Conservation (phyloP, 2,113 vertebrate genomes). For the Erythrolamprus reginae region DNA sequence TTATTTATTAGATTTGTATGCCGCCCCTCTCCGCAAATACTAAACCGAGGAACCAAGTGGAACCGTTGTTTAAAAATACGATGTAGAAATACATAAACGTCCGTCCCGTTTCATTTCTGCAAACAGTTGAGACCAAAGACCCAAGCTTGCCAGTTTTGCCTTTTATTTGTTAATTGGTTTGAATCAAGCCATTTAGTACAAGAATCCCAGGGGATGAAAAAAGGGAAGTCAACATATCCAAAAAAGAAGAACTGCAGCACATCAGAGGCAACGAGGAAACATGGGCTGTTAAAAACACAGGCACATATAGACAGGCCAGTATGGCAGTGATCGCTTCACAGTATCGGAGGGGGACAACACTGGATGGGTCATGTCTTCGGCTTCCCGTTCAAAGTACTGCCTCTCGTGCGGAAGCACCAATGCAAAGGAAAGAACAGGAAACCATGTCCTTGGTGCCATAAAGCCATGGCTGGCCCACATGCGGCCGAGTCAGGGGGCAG, state of each 20-base stretch:
- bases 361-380: neutral
- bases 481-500: too few relatives aligned
- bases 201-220: constrained; percentile 4
- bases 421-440: neutral
- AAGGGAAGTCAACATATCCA: constrained; percentile 2
- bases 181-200: constrained; percentile 30
- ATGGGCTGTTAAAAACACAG: neutral
- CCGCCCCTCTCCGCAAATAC: neutral
- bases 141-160: neutral
- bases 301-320: neutral
- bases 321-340: constrained; percentile 6
- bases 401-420: neutral
- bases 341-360: neutral
- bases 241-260: constrained; percentile 14
- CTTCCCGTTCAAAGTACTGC: neutral
- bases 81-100: neutral
- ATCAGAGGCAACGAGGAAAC: constrained; percentile 7
- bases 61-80: neutral
- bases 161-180: constrained; percentile 25
- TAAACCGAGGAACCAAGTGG: neutral
- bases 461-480: neutral
- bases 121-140: neutral
- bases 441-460: neutral
- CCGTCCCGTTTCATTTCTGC: neutral
- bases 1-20: too few relatives aligned